These are phyloP conservation scores for Aphelenchoides bicaudatus DNA, from an alignment of 2,888 invertebrate species.

Conservation along the genomic window DNA sequence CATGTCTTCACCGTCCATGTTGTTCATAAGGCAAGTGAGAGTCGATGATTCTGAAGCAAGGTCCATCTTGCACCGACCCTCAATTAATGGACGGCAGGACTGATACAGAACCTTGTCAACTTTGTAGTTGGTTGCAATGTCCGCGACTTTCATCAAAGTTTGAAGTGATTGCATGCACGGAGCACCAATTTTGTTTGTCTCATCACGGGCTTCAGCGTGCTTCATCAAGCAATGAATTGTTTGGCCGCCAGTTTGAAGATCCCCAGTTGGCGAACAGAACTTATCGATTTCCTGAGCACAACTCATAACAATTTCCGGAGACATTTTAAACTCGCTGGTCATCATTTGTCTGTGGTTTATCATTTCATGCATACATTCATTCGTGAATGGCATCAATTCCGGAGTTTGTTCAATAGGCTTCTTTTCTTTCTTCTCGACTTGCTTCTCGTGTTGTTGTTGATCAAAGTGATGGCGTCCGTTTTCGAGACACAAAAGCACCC, in stretches of 20 bases:
- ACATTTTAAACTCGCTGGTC: constrained; percentile 86
- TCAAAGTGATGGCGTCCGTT: constrained; percentile 35
- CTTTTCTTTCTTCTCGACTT: constrained; percentile 32
- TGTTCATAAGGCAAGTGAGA: constrained; percentile 88
- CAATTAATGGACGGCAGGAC: constrained; percentile 51
- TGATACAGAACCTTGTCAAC: constrained; percentile 69
- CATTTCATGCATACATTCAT: constrained; percentile 83
- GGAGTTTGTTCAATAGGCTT: constrained; percentile 19
- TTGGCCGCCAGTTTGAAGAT: constrained; percentile 70
- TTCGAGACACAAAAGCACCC: constrained; percentile 84
- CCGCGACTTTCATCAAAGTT: constrained; percentile 67
- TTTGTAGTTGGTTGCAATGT: constrained; percentile 90
- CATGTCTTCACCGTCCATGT: constrained; percentile 75
- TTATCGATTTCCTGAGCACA: constrained; percentile 70
- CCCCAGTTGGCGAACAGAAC: constrained; percentile 57
- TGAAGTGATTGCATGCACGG: constrained; percentile 42
- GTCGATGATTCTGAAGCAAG: constrained; percentile 63
- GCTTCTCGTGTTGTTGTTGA: constrained; percentile 33
- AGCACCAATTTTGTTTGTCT: constrained; percentile 40
- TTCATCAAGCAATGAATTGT: constrained; percentile 90
- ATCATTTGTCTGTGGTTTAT: constrained; percentile 78
- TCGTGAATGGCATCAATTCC: constrained; percentile 61
- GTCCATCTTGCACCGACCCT: constrained; percentile 48
- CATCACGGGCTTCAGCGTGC: constrained; percentile 52
- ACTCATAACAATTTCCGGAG: constrained; percentile 82